Evolutionary conservation across 2,797 vertebrate genomes (phyloP), one percentile per base, ranked within the genome.

Genomic region (Scolopax bukidnonensis): DNA sequence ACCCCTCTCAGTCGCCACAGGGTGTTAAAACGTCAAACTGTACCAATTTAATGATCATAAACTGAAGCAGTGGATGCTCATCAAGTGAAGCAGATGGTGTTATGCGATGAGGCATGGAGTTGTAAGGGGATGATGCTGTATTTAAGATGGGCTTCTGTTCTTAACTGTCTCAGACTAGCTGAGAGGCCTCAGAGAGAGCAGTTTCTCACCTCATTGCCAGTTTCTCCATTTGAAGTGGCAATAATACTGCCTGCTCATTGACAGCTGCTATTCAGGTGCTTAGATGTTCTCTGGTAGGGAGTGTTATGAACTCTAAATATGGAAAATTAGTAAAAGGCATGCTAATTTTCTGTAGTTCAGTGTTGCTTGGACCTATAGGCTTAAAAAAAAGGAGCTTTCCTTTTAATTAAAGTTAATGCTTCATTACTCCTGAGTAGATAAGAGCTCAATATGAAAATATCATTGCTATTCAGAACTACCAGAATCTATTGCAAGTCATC

Each of bases 401-500:
- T 79, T 89, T 93, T 86, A 81, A 89, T 93, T 94, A 90, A 78
- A 77, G 85, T 67, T 85, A 86, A 90, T 60, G 24, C 69, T 94
- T 84, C 11, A 30, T 91, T 88, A 83, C 78, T 78, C 33, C 16
- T 71, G n/a, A 85, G 57, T 45, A n/a, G 65, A 53, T 77, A 94
- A 64, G 16, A 45, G 48, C 61, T 38, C 24, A 59, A 50, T 60
- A 41, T 59, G 87, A 89, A 82, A 95, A 84, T 90, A 89, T 60
- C 41, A 28, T 89, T 40, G 53, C 69, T 89, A 69, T 79, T 87
- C 75, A 64, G 43, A 91, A 67, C 23, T 28, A 71, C 33, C 48
- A 53, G 64, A 33, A 47, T 73, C 54, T 86, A 83, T 67, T 89
- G 78, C 68, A 79, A 77, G 91, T 95, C 83, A 45, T 82, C 60